Conservation (phyloP, 2,888 invertebrate genomes). For the Galerucella pusilla region DNA sequence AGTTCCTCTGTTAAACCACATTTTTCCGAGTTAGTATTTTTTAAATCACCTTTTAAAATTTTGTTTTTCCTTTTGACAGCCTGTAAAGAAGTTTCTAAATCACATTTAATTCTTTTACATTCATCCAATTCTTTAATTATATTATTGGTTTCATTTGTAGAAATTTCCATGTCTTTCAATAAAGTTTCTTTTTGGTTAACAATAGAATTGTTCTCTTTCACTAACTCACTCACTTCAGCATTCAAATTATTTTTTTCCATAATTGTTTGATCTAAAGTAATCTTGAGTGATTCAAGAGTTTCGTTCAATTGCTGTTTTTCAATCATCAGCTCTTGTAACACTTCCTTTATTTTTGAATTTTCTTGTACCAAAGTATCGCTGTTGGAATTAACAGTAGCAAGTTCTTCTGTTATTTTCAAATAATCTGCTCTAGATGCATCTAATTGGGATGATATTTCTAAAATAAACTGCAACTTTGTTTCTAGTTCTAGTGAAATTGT, state of each 20-base stretch:
- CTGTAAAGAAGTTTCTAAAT: too few relatives aligned
- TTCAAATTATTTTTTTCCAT: neutral
- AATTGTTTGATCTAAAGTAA: neutral
- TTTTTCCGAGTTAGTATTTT: conserved; percentile 20
- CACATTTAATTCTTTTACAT: too few relatives aligned
- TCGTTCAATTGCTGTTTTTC: neutral
- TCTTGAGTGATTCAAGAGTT: neutral
- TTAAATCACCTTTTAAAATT: conserved; percentile 17
- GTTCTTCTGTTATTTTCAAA: neutral
- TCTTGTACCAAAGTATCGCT: neutral
- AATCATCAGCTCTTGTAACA: neutral
- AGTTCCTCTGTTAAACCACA: conserved; percentile 10
- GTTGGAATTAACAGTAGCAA: neutral
- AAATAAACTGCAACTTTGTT: neutral
- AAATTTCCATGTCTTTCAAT: too few relatives aligned
- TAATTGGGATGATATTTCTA: too few relatives aligned
- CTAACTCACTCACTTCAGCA: neutral
- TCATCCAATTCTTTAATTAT: too few relatives aligned
- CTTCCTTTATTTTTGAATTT: conserved; percentile 11
- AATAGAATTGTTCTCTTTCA: neutral
- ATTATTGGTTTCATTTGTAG: too few relatives aligned
- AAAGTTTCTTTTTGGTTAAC: too few relatives aligned
- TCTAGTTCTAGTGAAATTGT: conserved; percentile 3
- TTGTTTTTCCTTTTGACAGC: too few relatives aligned
- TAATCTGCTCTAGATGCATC: neutral